phyloP scores from a whole-genome alignment of 2,797 vertebrate species.

The Sternarchorhynchus goeldii region DNA sequence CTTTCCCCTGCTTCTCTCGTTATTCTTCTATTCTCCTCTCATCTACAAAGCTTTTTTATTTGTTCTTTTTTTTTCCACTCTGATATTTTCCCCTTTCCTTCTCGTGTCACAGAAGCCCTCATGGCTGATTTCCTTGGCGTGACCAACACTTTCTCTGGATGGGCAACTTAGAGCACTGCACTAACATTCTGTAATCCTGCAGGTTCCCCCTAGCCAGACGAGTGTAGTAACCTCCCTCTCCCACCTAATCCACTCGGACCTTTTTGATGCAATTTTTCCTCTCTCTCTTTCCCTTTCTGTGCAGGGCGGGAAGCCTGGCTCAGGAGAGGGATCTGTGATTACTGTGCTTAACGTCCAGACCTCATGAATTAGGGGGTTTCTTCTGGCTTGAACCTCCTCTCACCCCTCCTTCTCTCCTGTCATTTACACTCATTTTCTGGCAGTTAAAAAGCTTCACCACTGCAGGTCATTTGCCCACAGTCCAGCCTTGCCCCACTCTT shows the following conservation, averaged over 20 bases:
- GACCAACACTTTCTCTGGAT: conserved; percentile 60
- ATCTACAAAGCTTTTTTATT: conserved; percentile 47
- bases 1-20: conserved; percentile 1
- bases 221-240: conserved; percentile 78
- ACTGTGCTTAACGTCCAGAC: conserved; percentile 62
- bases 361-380: conserved; percentile 24
- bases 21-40: conserved; percentile 39
- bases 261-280: conserved; percentile 65
- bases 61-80: conserved; percentile 33
- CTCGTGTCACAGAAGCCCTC: conserved; percentile 69
- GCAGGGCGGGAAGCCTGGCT: conserved; percentile 49
- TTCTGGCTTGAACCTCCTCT: background rate
- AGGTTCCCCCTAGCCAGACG: conserved; percentile 76
- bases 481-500: conserved; percentile 74
- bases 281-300: conserved; percentile 64
- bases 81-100: conserved; percentile 50
- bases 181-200: conserved; percentile 80
- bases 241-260: conserved; percentile 75
- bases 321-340: conserved; percentile 70
- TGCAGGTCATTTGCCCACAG: conserved; percentile 77
- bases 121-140: conserved; percentile 68
- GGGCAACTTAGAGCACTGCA: conserved; percentile 73
- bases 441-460: conserved; percentile 79
- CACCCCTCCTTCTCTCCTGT: conserved; percentile 64
- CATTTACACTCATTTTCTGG: conserved; percentile 79